Conservation (phyloP, 2,113 vertebrate genomes). For the Hyperopisus bebe region DNA sequence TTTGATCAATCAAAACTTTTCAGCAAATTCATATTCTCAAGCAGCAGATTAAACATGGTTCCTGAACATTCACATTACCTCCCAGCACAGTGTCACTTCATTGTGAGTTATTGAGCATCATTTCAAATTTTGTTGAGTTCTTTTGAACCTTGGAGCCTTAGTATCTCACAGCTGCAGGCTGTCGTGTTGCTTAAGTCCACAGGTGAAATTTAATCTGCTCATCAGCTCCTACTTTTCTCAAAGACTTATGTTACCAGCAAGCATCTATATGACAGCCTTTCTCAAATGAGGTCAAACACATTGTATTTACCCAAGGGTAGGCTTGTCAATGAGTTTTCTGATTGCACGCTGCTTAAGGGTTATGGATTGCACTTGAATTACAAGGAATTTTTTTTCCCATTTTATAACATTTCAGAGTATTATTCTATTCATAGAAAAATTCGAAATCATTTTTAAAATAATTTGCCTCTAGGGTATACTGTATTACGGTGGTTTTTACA, state of each 20-base stretch:
- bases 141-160: neutral
- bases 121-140: neutral
- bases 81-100: neutral
- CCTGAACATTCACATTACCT: neutral
- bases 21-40: neutral
- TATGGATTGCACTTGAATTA: neutral
- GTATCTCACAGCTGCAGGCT: neutral
- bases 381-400: neutral
- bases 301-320: neutral
- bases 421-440: neutral
- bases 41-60: neutral
- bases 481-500: neutral
- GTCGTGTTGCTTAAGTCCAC: neutral
- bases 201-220: neutral
- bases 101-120: neutral
- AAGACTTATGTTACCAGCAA: neutral
- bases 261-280: neutral
- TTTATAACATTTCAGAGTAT: neutral
- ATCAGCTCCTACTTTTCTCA: neutral
- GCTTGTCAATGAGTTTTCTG: neutral
- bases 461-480: neutral
- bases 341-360: neutral
- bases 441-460: neutral
- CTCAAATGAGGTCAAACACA: constrained; percentile 11
- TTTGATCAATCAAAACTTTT: neutral